phyloP scores from a whole-genome alignment of 2,888 invertebrate species.

The Caenorhabditis imperialis region DNA sequence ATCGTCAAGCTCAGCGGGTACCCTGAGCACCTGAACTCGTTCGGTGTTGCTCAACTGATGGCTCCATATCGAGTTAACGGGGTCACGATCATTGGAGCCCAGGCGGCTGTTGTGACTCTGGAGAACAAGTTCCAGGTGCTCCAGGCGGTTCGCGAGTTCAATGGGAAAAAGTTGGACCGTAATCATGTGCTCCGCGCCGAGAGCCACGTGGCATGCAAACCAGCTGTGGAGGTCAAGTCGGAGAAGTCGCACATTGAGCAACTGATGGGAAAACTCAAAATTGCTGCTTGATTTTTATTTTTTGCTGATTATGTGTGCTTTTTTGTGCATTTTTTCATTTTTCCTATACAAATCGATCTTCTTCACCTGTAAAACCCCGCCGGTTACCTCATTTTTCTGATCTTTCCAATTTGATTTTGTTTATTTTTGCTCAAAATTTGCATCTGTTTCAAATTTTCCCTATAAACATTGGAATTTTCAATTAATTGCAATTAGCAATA shows the following conservation, averaged over 20 bases:
- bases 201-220: constrained; percentile 14
- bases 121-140: constrained; percentile 64
- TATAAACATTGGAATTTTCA: too few species aligned
- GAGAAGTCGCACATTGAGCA: constrained; percentile 17
- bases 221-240: constrained; percentile 12
- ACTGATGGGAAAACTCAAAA: constrained; percentile 29
- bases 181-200: constrained; percentile 31
- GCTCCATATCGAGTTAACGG: constrained; percentile 51
- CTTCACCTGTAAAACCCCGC: not conserved
- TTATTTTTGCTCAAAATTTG: too few species aligned
- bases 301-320: too few species aligned
- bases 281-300: constrained; percentile 2
- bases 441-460: too few species aligned
- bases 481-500: too few species aligned
- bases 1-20: constrained; percentile 46
- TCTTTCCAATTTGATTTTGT: too few species aligned
- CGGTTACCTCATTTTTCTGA: constrained; percentile 3
- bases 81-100: constrained; percentile 31
- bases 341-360: too few species aligned
- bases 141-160: constrained; percentile 43
- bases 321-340: too few species aligned
- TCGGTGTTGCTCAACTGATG: constrained; percentile 62
- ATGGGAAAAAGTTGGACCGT: constrained; percentile 40
- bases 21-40: constrained; percentile 58
- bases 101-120: constrained; percentile 56